phyloP scores from a whole-genome alignment of 23 tunicate genomes.

The Aplidium turbinatum region DNA sequence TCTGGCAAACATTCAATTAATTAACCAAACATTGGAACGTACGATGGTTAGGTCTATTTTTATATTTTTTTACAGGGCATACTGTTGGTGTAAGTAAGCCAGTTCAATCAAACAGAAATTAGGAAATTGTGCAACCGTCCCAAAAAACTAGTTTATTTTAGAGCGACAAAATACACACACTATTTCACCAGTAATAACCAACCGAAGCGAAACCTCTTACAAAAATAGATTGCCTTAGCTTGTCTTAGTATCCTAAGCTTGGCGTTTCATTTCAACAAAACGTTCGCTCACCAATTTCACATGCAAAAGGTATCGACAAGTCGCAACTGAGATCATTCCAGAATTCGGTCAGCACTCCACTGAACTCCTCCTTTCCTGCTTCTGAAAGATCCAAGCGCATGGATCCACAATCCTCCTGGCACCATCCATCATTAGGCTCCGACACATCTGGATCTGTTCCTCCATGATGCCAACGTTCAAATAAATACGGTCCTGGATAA shows the following conservation, averaged over 20 bases:
- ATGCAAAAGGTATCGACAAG: constrained; percentile 46
- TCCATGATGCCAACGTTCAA: constrained; percentile 79
- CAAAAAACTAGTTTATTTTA: too few species aligned
- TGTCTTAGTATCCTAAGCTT: too few species aligned
- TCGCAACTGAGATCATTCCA: constrained; percentile 74
- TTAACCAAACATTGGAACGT: too few species aligned
- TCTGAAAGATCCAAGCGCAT: constrained; percentile 40
- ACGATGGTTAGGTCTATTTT: too few species aligned
- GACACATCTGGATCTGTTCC: constrained; percentile 28
- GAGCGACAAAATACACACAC: too few species aligned
- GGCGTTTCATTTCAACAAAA: neutral
- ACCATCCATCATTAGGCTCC: constrained; percentile 63
- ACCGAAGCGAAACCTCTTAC: too few species aligned
- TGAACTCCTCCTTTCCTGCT: constrained; percentile 26
- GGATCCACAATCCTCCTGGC: constrained; percentile 50
- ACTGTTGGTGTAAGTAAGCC: too few species aligned
- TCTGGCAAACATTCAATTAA: neutral
- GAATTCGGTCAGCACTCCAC: constrained; percentile 17
- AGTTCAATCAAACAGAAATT: too few species aligned
- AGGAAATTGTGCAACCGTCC: too few species aligned
- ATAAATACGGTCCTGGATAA: constrained; percentile 72
- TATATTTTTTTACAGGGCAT: too few species aligned
- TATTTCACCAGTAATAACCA: too few species aligned
- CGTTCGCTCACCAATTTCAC: constrained; percentile 55
- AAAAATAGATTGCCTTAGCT: too few species aligned